Evolutionary conservation across 2,888 invertebrate species (phyloP).

Genomic region (Apantesis nais): DNA sequence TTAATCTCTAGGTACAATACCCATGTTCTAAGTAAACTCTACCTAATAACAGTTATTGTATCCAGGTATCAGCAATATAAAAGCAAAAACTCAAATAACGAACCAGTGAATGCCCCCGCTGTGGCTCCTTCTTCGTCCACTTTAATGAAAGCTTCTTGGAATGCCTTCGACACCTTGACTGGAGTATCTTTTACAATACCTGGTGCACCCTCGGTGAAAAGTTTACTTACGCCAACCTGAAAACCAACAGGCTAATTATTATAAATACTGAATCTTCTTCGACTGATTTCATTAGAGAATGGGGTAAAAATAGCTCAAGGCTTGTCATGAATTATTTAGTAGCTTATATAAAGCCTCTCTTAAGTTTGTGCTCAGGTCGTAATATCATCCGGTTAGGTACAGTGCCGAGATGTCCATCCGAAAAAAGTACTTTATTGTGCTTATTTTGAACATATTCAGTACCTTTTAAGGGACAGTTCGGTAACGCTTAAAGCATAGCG

Average conservation of each 20-base stretch:
- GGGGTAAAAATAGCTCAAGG: neutral
- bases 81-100: no score
- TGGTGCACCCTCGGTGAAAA: constrained; percentile 14
- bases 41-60: neutral
- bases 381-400: no score
- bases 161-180: constrained; percentile 8
- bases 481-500: no score
- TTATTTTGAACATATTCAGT: no score
- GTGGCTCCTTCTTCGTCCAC: constrained; percentile 18
- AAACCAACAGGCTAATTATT: neutral
- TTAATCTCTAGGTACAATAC: neutral
- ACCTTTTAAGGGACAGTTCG: no score
- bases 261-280: neutral
- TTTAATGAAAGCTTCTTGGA: constrained; percentile 14
- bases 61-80: no score
- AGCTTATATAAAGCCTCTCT: no score
- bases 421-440: no score
- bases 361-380: no score
- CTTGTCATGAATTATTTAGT: no score
- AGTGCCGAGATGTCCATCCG: no score
- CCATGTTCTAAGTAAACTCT: neutral
- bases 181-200: constrained; percentile 5
- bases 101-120: constrained; percentile 19
- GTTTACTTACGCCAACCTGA: constrained; percentile 9
- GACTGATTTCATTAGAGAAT: neutral